These are phyloP conservation scores for Columbina picui DNA, from an alignment of 2,113 vertebrate species.

Conservation along the genomic window DNA sequence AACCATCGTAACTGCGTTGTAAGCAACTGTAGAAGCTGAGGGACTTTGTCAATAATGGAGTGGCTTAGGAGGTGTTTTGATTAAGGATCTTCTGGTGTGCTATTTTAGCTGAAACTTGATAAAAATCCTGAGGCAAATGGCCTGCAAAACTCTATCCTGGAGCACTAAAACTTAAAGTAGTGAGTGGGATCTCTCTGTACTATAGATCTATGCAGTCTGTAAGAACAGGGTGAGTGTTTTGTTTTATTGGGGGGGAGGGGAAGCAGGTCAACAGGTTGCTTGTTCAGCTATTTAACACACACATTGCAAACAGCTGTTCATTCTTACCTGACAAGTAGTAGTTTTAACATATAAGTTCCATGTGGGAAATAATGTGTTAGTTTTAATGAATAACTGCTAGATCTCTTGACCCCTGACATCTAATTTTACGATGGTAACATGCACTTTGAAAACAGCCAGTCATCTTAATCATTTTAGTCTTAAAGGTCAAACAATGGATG, in stretches of 20 bases:
- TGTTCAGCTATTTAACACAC: background rate
- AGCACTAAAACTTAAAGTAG: background rate
- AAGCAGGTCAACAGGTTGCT: background rate
- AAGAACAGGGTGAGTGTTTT: background rate
- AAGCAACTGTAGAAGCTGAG: background rate
- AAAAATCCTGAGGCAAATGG: background rate
- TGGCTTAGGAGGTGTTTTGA: background rate
- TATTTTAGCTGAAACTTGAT: background rate
- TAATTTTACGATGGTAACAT: background rate
- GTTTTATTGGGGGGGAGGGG: background rate
- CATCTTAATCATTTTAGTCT: background rate
- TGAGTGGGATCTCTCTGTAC: background rate
- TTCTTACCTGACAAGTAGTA: background rate
- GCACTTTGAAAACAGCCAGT: background rate
- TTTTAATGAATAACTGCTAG: background rate
- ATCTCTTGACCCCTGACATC: background rate
- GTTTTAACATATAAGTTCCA: rapidly evolving
- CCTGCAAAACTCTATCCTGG: background rate
- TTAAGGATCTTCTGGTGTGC: background rate
- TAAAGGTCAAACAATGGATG: background rate
- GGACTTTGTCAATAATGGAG: background rate
- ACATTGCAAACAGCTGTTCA: background rate
- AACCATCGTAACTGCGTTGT: background rate
- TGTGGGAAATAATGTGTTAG: background rate
- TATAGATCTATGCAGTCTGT: background rate